Evolutionary conservation across 2,888 invertebrate species (phyloP).

Genomic region (Leptinotarsa peninsularis): DNA sequence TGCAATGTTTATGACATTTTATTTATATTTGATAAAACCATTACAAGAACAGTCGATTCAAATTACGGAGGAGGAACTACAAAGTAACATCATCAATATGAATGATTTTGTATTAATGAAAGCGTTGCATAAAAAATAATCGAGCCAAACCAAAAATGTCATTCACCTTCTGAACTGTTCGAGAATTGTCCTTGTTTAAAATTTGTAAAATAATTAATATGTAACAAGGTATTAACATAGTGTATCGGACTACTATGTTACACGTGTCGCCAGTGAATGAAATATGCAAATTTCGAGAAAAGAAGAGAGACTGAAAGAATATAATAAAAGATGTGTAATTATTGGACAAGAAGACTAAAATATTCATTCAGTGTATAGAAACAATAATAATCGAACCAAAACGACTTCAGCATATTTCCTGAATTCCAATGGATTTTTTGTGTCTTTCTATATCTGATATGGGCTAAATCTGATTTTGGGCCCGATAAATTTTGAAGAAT

Average conservation of each 20-base stretch:
- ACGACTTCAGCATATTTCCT: not conserved
- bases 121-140: not conserved
- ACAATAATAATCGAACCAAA: not conserved
- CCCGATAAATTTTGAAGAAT: not conserved
- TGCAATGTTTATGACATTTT: too few species aligned
- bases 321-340: not conserved
- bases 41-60: too few species aligned
- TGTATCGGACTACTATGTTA: not conserved
- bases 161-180: slow-evolving; percentile 16
- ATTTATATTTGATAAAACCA: too few species aligned
- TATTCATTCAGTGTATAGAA: not conserved
- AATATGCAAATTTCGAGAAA: not conserved
- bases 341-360: not conserved
- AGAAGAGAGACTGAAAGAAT: not conserved
- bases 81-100: not conserved
- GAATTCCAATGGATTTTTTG: not conserved
- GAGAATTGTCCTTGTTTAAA: not conserved
- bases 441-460: not conserved
- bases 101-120: not conserved
- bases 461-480: not conserved
- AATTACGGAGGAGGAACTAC: too few species aligned
- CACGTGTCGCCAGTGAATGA: slow-evolving; percentile 3
- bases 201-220: slow-evolving; percentile 14
- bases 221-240: slow-evolving; percentile 4
- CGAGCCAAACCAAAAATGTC: slow-evolving; percentile 5